phyloP scores from a whole-genome alignment of 2,888 invertebrate species.

The Xanthia togata region DNA sequence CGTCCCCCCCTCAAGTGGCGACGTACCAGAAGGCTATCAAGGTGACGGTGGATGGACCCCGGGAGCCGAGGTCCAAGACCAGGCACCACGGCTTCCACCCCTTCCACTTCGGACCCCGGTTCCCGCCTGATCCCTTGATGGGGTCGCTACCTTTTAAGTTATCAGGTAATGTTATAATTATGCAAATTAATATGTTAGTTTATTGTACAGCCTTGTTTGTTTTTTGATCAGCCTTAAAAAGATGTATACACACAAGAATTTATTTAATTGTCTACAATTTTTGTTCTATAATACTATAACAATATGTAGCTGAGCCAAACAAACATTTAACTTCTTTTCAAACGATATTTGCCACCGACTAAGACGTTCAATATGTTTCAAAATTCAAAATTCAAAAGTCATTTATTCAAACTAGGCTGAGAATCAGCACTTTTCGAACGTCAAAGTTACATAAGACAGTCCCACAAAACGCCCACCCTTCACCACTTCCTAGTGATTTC shows the following conservation, averaged over 20 bases:
- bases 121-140: constrained; percentile 95
- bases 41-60: constrained; percentile 99
- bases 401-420: too few species aligned
- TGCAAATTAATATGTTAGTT: too few species aligned
- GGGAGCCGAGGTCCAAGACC: constrained; percentile 98
- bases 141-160: constrained; percentile 95
- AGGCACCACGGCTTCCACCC: constrained; percentile 97
- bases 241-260: background rate
- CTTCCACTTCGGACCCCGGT: constrained; percentile 96
- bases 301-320: too few species aligned
- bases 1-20: constrained; percentile 98
- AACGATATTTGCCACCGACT: too few species aligned
- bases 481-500: too few species aligned
- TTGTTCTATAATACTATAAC: too few species aligned
- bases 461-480: too few species aligned
- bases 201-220: background rate
- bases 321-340: too few species aligned
- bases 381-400: too few species aligned
- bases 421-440: too few species aligned
- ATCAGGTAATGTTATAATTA: constrained; percentile 91
- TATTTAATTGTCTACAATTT: background rate
- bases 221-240: background rate
- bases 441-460: too few species aligned
- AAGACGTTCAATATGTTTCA: too few species aligned
- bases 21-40: constrained; percentile 99